Base-by-base conservation (phyloP, 2,113 vertebrate species). In the Dolichotis patagonum region DNA sequence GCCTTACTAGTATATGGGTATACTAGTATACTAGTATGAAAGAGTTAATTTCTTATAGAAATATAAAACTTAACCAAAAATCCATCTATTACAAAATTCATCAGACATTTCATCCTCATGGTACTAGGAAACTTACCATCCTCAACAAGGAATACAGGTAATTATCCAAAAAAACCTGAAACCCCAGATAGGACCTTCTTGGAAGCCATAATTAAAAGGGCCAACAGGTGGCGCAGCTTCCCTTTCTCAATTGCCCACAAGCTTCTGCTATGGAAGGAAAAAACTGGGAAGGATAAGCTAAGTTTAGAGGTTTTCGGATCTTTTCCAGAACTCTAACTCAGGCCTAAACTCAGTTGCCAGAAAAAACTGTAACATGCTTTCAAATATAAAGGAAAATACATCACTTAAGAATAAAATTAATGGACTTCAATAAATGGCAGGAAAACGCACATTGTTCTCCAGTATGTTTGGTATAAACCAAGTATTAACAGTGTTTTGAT, bases 181-280 rank as follows among this genome's bases (percentile, higher is more conserved):
- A 94, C 11, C 63, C 26, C 9, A 63, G 24, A 62, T 16, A 24
- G 19, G 58, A 67, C 38, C 14, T 43, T 35, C 14, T 69, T 78
- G 22, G 46, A 88, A 93, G 73, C 38, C 16, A 7, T 77, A 95
- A 90, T 77, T 71, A 38, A 87, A 75, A 92, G 69, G 85, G 65
- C 90, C 95, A 88, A 91, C 58, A 97, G 96, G 87, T 97, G 96
- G 94, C 92, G 14, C 81, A 58, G 28, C 63, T 77, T 85, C 32
- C 43, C 28, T 60, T 49, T 41, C 52, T 93, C 28, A 90, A 88
- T 5, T 19, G 32, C 12, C 41, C n/a, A 82, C 4, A 80, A 86
- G 26, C 14, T 49, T 52, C 22, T 62, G 49, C 43, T 75, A 80
- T 85, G 52, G 43, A 88, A 92, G 54, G 52, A 96, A 35, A 65